Conservation (phyloP, 2,888 invertebrate genomes). For the Notodonta dromedarius region DNA sequence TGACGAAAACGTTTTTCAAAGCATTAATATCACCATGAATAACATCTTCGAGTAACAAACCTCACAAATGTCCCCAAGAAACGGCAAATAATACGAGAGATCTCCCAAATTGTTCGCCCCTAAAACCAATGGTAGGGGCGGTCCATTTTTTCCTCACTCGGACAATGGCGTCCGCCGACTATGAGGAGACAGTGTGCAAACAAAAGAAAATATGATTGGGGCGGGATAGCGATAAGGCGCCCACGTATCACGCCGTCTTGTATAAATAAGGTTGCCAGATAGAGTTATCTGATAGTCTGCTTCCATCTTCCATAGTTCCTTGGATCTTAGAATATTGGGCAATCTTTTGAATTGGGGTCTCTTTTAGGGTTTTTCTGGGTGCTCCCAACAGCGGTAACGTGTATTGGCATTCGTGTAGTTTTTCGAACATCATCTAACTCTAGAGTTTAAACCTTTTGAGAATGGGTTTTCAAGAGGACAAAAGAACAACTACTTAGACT, state of each 20-base stretch:
- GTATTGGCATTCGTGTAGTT: no score
- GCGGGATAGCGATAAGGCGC: constrained; percentile 51
- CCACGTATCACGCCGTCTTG: constrained; percentile 43
- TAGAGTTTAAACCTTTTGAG: no score
- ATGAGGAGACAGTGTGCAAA: constrained; percentile 66
- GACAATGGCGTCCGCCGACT: constrained; percentile 58
- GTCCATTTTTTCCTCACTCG: constrained; percentile 33
- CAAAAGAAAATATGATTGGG: constrained; percentile 75
- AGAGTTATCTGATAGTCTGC: constrained; percentile 18
- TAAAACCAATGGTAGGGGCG: constrained; percentile 22
- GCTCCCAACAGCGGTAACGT: neutral
- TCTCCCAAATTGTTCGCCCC: neutral
- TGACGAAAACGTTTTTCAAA: no score
- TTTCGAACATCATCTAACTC: no score
- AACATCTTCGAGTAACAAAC: neutral
- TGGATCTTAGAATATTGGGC: neutral
- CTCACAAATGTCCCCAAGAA: neutral
- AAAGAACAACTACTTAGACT: no score
- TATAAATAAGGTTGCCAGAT: constrained; percentile 19
- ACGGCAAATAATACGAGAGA: neutral
- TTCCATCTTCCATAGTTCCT: neutral
- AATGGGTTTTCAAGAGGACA: no score
- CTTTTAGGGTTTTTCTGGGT: neutral
- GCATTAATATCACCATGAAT: no score
- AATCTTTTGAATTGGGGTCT: neutral